These are phyloP conservation scores for Muscicapa striata DNA, from an alignment of 2,797 vertebrate species.

Conservation along the genomic window DNA sequence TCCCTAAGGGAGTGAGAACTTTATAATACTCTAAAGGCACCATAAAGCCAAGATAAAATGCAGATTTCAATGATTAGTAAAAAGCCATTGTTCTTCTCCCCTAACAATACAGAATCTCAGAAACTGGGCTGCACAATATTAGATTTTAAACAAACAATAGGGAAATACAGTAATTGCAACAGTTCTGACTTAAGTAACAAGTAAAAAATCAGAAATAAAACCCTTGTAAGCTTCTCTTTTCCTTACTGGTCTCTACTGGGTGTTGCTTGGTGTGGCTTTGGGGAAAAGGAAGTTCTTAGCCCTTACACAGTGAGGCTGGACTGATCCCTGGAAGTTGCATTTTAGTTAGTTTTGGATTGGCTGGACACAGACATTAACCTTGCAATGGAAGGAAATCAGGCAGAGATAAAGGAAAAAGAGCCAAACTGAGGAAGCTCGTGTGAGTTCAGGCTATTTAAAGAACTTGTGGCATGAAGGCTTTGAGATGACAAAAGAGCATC, in stretches of 20 bases:
- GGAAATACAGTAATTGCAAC: neutral
- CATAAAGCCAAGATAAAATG: neutral
- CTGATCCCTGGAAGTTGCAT: neutral
- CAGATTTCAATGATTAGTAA: neutral
- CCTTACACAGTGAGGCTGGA: neutral
- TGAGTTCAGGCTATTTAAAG: neutral
- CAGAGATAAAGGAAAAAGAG: neutral
- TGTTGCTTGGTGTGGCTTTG: neutral
- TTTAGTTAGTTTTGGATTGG: neutral
- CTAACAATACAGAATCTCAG: neutral
- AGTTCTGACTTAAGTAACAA: neutral
- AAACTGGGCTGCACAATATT: rapidly evolving
- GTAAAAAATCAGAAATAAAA: neutral
- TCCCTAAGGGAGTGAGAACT: rapidly evolving
- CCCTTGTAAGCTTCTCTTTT: neutral
- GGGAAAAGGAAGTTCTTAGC: neutral
- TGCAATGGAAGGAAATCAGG: neutral
- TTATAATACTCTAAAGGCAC: neutral
- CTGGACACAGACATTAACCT: neutral
- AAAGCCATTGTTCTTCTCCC: neutral
- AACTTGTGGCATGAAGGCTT: neutral
- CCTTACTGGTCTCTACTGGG: neutral
- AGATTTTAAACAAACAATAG: neutral
- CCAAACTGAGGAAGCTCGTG: neutral
- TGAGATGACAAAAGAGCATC: neutral